phyloP scores from a whole-genome alignment of 2,113 vertebrate genomes.

The Vulpes ferrilata region DNA sequence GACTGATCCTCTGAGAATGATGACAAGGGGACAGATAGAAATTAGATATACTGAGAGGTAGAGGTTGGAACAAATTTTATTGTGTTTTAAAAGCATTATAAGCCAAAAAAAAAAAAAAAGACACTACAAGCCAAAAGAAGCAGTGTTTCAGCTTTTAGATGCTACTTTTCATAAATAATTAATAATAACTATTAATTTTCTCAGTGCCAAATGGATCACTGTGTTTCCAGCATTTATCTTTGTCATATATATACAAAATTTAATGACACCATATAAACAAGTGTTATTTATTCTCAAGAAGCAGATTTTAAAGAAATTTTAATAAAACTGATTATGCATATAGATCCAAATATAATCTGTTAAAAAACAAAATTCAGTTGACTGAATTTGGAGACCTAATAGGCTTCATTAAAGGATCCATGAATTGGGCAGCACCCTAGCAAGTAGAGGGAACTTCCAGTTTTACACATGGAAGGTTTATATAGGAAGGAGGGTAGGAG shows the following conservation, averaged over 20 bases:
- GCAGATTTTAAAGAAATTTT: slow-evolving; percentile 49
- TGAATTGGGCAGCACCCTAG: not conserved
- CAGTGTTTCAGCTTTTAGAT: not conserved
- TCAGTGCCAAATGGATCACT: slow-evolving; percentile 47
- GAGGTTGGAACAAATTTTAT: slow-evolving; percentile 45
- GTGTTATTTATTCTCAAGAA: slow-evolving; percentile 14
- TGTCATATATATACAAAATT: slow-evolving; percentile 39
- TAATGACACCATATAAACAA: slow-evolving; percentile 40
- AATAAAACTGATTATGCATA: not conserved
- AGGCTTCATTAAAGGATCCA: not conserved
- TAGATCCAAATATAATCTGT: slow-evolving; percentile 18
- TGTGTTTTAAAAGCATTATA: slow-evolving; percentile 39
- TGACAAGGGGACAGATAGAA: slow-evolving; percentile 7
- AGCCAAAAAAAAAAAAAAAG: slow-evolving; percentile 18
- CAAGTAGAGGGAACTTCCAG: not conserved
- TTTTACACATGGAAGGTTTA: not conserved
- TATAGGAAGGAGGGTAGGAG: not conserved
- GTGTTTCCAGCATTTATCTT: slow-evolving; percentile 57
- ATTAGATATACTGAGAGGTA: slow-evolving; percentile 40
- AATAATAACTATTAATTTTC: slow-evolving; percentile 65
- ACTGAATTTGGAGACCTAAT: not conserved
- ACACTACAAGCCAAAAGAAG: slow-evolving; percentile 60
- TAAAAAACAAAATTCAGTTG: not conserved
- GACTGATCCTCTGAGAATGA: slow-evolving; percentile 52
- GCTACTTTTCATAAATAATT: slow-evolving; percentile 70